Conservation (phyloP, 2,113 vertebrate species). For the Crypturellus undulatus region DNA sequence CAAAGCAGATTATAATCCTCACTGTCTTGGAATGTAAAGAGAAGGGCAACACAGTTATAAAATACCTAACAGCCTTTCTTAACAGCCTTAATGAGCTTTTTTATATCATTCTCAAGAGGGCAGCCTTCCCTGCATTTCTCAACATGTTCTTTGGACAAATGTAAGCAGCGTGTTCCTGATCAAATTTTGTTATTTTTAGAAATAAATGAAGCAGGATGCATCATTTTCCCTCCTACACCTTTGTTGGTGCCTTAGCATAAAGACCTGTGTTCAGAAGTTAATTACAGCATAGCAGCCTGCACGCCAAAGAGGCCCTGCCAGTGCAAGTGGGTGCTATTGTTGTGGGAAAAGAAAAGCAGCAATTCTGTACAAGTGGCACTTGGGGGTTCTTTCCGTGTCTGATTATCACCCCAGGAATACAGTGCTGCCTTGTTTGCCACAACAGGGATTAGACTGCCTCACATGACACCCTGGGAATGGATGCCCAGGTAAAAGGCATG, state of each 20-base stretch:
- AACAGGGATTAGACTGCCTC: constrained; percentile 9
- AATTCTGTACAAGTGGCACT: neutral
- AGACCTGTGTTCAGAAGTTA: constrained; percentile 62
- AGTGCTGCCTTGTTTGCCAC: neutral
- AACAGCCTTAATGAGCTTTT: constrained; percentile 14
- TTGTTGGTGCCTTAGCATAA: constrained; percentile 68
- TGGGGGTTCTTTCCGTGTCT: constrained; percentile 7
- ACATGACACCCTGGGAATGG: neutral
- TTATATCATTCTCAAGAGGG: neutral
- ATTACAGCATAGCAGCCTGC: constrained; percentile 61
- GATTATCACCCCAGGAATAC: constrained; percentile 42
- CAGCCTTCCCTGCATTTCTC: constrained; percentile 1
- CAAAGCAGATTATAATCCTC: neutral
- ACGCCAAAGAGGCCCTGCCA: constrained; percentile 28
- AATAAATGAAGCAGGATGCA: constrained; percentile 44
- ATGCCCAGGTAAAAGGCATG: constrained; percentile 4
- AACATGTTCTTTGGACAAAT: constrained; percentile 31
- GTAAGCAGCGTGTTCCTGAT: constrained; percentile 33
- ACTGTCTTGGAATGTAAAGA: neutral
- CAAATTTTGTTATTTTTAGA: constrained; percentile 73
- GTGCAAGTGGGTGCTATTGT: constrained; percentile 44
- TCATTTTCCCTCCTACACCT: constrained; percentile 55
- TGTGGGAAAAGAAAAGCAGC: constrained; percentile 41
- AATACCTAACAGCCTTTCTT: neutral
- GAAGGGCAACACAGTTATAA: neutral